phyloP scores from a whole-genome alignment of 2,113 vertebrate species.

The Rhizomys pruinosus region DNA sequence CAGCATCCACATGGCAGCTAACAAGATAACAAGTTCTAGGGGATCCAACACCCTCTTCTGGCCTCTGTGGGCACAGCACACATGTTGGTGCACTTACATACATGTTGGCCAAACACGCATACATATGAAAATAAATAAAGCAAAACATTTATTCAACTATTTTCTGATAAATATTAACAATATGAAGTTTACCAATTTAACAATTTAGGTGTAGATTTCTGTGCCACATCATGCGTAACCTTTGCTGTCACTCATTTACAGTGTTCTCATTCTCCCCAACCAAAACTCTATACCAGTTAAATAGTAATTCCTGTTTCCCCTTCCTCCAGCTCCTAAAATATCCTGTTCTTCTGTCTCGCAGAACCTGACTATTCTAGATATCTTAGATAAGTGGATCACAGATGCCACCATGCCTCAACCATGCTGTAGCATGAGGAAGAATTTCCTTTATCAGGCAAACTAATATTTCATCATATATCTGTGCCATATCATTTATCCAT shows the following conservation, averaged over 20 bases:
- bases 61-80: too few relatives aligned
- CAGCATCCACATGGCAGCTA: too few relatives aligned
- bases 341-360: background rate
- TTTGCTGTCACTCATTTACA: background rate
- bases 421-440: background rate
- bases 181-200: background rate
- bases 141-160: background rate
- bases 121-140: too few relatives aligned
- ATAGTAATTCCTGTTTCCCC: background rate
- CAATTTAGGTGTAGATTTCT: background rate
- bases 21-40: too few relatives aligned
- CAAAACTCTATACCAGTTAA: background rate
- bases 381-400: background rate
- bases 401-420: background rate
- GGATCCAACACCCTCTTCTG: too few relatives aligned
- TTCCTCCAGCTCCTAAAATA: background rate
- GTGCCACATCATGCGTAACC: background rate
- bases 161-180: background rate
- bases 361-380: background rate
- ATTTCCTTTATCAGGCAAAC: background rate
- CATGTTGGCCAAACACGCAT: too few relatives aligned
- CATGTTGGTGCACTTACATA: too few relatives aligned
- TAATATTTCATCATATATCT: background rate
- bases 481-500: background rate
- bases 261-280: background rate